These are phyloP conservation scores for Crematogaster levior DNA, from an alignment of 2,888 invertebrate genomes.

Conservation along the genomic window DNA sequence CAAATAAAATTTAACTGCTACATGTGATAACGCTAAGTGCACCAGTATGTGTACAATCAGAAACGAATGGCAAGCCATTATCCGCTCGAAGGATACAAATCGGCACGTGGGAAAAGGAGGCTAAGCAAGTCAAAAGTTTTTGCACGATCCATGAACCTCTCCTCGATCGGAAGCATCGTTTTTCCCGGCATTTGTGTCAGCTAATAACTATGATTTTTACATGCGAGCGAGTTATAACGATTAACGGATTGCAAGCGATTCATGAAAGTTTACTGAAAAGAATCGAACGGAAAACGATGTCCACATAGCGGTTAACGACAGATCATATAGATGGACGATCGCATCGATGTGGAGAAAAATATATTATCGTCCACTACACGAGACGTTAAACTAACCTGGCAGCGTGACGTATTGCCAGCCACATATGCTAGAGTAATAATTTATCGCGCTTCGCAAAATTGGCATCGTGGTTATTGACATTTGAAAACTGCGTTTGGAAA, in stretches of 20 bases:
- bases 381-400: conserved; percentile 44
- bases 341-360: conserved; percentile 35
- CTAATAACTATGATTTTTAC: conserved; percentile 31
- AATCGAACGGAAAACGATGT: conserved; percentile 41
- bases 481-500: conserved; percentile 3
- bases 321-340: conserved; percentile 14
- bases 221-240: conserved; percentile 37
- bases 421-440: conserved; percentile 50
- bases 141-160: conserved; percentile 43
- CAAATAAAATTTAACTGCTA: conserved; percentile 7
- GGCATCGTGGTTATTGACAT: conserved; percentile 26
- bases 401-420: conserved; percentile 28
- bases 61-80: conserved; percentile 32
- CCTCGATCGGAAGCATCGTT: conserved; percentile 7
- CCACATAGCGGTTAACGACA: conserved; percentile 27
- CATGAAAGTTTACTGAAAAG: conserved; percentile 35
- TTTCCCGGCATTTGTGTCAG: conserved; percentile 7
- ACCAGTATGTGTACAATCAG: conserved; percentile 36
- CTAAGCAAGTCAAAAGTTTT: conserved; percentile 40
- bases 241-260: conserved; percentile 5
- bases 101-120: conserved; percentile 5
- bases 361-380: conserved; percentile 31
- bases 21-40: conserved; percentile 14
- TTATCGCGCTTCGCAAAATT: conserved; percentile 55
- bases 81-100: conserved; percentile 42